phyloP scores from a whole-genome alignment of 64 coral and sea anemone species.

The Montipora efflorescens region DNA sequence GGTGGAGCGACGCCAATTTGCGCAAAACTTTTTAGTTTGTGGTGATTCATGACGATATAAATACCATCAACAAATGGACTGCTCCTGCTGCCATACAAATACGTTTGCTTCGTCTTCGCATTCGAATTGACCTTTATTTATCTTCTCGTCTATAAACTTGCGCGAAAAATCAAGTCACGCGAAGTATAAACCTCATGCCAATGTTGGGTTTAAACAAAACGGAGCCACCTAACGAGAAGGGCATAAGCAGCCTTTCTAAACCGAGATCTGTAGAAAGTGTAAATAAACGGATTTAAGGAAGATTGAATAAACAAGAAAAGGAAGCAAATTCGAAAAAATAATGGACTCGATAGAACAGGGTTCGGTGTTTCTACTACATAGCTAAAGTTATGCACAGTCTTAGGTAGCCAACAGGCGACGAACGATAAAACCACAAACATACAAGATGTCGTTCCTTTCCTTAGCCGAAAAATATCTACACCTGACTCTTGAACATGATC shows the following conservation, averaged over 20 bases:
- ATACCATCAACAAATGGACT: too few relatives aligned
- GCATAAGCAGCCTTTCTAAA: conserved; percentile 52
- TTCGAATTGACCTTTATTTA: too few relatives aligned
- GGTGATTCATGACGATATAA: too few relatives aligned
- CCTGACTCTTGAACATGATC: not conserved
- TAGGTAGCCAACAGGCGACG: conserved; percentile 78
- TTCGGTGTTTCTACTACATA: conserved; percentile 35
- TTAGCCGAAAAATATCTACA: conserved; percentile 7
- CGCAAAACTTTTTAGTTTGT: too few relatives aligned
- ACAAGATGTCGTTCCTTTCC: conserved; percentile 77
- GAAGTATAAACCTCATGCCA: too few relatives aligned
- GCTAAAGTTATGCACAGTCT: conserved; percentile 55
- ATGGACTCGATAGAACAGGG: conserved; percentile 13
- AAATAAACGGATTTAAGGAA: conserved; percentile 60
- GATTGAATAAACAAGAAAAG: conserved; percentile 79
- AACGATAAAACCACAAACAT: conserved; percentile 66
- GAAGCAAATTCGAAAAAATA: conserved; percentile 66
- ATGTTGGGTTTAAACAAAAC: not conserved
- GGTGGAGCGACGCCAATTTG: too few relatives aligned
- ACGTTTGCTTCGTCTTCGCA: too few relatives aligned
- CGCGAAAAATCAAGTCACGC: not conserved
- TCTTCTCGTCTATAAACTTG: too few relatives aligned
- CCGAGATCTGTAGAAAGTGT: conserved; percentile 72
- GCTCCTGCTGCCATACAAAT: too few relatives aligned
- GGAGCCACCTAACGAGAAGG: not conserved